Evolutionary conservation across 2,888 invertebrate species (phyloP).

Genomic region (Drosophila setosimentum): DNA sequence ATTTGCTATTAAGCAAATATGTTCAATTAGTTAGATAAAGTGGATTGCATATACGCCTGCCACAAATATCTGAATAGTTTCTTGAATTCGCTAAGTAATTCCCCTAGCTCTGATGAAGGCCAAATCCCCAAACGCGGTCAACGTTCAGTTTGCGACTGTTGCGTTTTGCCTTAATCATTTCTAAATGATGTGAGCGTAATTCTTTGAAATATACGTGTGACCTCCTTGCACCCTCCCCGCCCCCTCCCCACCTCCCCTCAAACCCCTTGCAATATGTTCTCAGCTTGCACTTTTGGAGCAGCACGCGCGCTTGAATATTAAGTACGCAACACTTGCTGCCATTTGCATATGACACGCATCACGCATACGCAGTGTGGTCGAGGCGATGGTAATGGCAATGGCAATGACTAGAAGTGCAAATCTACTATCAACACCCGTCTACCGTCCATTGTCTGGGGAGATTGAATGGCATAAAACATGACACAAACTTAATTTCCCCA

Average conservation of each 20-base stretch:
- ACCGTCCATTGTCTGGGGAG: slow-evolving; percentile 30
- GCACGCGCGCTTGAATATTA: slow-evolving; percentile 2
- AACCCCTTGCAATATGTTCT: slow-evolving; percentile 1
- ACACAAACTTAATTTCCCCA: slow-evolving; percentile 81
- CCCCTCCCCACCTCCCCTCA: no score
- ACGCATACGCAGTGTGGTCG: slow-evolving; percentile 65
- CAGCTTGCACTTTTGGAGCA: slow-evolving; percentile 10
- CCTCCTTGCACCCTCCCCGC: no score
- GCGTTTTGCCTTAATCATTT: slow-evolving; percentile 2
- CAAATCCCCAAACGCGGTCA: not conserved
- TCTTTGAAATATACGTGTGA: not conserved
- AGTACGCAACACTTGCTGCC: slow-evolving; percentile 46
- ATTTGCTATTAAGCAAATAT: no score
- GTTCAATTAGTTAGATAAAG: no score
- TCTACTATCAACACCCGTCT: slow-evolving; percentile 10
- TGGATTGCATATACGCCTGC: no score
- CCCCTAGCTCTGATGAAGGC: no score
- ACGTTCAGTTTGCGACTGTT: not conserved
- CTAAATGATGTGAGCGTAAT: slow-evolving; percentile 3
- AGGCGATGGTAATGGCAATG: slow-evolving; percentile 7
- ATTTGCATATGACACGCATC: slow-evolving; percentile 65
- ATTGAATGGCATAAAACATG: slow-evolving; percentile 73
- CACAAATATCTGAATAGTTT: not conserved
- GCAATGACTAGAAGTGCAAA: slow-evolving; percentile 37
- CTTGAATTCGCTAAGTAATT: not conserved